Conservation (phyloP, 2,113 vertebrate species). For the Hystrix cristata region DNA sequence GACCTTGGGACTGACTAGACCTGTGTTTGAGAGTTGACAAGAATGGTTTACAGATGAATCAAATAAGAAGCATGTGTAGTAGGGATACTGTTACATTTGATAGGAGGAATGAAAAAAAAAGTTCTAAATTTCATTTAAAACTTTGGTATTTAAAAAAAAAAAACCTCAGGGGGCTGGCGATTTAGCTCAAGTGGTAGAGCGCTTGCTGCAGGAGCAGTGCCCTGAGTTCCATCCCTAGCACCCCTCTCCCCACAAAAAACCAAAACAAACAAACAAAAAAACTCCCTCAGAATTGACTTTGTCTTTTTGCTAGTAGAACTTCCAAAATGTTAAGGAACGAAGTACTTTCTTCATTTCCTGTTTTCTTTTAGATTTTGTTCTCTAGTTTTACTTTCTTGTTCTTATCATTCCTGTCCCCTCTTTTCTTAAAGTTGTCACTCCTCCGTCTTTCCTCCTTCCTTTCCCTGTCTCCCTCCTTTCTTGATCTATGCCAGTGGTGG, state of each 20-base stretch:
- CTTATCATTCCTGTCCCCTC: neutral
- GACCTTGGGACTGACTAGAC: constrained; percentile 82
- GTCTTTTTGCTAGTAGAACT: constrained; percentile 65
- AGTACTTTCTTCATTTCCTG: neutral
- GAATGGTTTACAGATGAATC: constrained; percentile 85
- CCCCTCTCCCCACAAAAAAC: no score
- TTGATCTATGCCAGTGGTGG: neutral
- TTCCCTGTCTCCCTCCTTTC: accelerated
- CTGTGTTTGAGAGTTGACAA: constrained; percentile 82
- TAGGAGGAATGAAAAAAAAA: constrained; percentile 83
- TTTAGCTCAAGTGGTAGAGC: no score
- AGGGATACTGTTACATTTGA: constrained; percentile 81
- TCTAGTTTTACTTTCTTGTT: neutral
- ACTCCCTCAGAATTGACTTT: constrained; percentile 35
- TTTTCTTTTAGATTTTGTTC: neutral
- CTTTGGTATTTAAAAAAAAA: neutral
- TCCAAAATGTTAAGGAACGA: constrained; percentile 37
- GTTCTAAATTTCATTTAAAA: constrained; percentile 77
- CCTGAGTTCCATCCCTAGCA: no score
- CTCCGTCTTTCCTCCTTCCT: neutral
- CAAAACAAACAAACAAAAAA: no score
- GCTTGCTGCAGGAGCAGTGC: no score
- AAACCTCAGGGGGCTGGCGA: neutral
- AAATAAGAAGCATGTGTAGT: constrained; percentile 88
- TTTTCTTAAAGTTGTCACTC: neutral